These are phyloP conservation scores for Boulengeromyrus knoepffleri DNA, from an alignment of 2,113 vertebrate genomes.

Conservation along the genomic window DNA sequence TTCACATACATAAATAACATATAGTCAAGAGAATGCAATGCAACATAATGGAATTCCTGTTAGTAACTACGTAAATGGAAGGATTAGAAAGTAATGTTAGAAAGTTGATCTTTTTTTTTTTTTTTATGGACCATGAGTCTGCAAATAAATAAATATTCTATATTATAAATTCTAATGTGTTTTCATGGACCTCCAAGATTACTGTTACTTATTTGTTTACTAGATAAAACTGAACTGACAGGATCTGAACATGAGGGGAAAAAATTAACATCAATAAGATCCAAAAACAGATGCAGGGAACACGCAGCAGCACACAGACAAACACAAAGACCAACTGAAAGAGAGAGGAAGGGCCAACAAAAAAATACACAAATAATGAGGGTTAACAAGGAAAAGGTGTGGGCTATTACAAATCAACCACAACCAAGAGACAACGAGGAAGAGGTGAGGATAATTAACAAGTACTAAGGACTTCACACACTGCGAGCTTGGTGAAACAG, in stretches of 20 bases:
- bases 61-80: neutral
- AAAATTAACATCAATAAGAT: neutral
- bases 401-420: neutral
- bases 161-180: no score
- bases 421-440: neutral
- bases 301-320: neutral
- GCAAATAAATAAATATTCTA: no score
- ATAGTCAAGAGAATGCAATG: neutral
- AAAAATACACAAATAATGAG: neutral
- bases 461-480: neutral
- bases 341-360: neutral
- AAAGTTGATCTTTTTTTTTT: no score
- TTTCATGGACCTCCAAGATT: neutral
- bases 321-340: neutral
- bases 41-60: neutral
- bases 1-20: neutral
- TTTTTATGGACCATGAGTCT: no score
- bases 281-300: neutral
- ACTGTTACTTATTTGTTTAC: neutral
- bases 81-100: neutral
- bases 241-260: neutral
- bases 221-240: neutral
- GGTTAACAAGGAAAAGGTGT: neutral
- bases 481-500: no score
- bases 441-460: neutral